Base-by-base conservation (phyloP, 2,113 vertebrate species). In the Rynchops niger region DNA sequence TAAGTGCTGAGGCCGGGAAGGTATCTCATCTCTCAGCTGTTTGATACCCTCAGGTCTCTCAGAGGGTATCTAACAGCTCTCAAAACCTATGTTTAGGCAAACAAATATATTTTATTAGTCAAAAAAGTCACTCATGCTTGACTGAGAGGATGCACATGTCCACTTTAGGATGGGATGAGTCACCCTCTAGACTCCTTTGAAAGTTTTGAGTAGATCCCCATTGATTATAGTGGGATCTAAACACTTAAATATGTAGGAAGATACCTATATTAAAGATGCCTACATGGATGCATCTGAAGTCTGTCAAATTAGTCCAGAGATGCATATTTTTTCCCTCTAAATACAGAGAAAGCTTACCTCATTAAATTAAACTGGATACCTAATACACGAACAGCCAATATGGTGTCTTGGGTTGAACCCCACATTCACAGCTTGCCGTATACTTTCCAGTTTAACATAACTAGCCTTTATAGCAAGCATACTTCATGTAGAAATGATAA, bases 101-200 rank as follows among this genome's bases (percentile, higher is more conserved):
- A 55, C 0, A 2, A 66, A 90, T 66, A 47, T 2, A 50, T 40
- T 43, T 83, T n/a, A 29, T 65, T 42, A 47, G 23, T 42, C n/a
- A 76, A 77, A 76, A 59, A 15, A 20, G 30, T 27, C 73, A 71
- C 32, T 29, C 66, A 47, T n/a, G 11, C 9, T 70, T 61, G 40
- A 38, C 19, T 89, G 58, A 69, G n/a, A 1, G 2, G 38, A 70
- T 55, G 56, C 9, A 50, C 0, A 0, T 67, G 52, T 19, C n/a
- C 67, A 11, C 29, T 91, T 72, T 3, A 40, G 29, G 29, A 42
- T 29, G 34, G 55, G 34, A 69, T 70, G 12, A 47, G 18, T 19
- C 49, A 56, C 40, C 10, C 40, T 73, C 36, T 23, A 23, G 15
- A 66, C 40, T 47, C 30, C 78, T 61, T 38, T 61, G 49, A 69